These are phyloP conservation scores for Calephelis perditalis DNA, from an alignment of 2,888 invertebrate species.

Conservation along the genomic window DNA sequence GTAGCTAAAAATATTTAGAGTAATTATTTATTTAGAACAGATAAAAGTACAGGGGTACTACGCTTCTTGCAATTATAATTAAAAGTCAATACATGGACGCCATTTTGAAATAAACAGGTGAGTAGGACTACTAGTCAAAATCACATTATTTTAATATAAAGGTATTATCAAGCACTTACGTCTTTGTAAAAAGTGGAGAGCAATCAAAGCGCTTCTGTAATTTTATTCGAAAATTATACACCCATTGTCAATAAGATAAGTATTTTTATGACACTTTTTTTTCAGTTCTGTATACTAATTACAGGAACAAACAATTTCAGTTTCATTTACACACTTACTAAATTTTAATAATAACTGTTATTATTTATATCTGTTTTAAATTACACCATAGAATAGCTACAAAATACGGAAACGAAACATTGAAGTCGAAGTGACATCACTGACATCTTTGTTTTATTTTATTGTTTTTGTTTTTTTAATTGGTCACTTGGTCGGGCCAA, in stretches of 20 bases:
- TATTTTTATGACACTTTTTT: not conserved
- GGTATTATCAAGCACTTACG: constrained; percentile 45
- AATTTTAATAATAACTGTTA: not conserved
- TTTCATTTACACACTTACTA: constrained; percentile 1
- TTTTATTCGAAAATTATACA: constrained; percentile 9
- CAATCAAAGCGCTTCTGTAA: constrained; percentile 5
- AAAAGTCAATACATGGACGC: constrained; percentile 40
- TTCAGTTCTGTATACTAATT: not conserved
- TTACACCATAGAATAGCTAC: not conserved
- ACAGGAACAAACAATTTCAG: not conserved
- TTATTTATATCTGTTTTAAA: not conserved
- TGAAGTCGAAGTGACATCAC: not conserved
- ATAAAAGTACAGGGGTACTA: not conserved
- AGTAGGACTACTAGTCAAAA: constrained; percentile 30
- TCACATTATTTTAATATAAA: constrained; percentile 27
- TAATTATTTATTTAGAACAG: not conserved
- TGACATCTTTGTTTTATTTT: constrained; percentile 10
- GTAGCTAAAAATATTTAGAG: not conserved
- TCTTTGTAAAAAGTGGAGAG: constrained; percentile 35
- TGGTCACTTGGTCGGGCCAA: too few species aligned
- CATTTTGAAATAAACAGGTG: constrained; percentile 49
- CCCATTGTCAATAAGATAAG: not conserved
- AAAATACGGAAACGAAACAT: constrained; percentile 2
- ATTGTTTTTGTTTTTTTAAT: not conserved
- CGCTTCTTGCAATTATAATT: not conserved